A percentile compares a stretch with the other conserved stretches of the same genome.
Evolutionary conservation across 2,888 invertebrate species (phyloP).

Genomic region (Drosophila austrosaltans): DNA sequence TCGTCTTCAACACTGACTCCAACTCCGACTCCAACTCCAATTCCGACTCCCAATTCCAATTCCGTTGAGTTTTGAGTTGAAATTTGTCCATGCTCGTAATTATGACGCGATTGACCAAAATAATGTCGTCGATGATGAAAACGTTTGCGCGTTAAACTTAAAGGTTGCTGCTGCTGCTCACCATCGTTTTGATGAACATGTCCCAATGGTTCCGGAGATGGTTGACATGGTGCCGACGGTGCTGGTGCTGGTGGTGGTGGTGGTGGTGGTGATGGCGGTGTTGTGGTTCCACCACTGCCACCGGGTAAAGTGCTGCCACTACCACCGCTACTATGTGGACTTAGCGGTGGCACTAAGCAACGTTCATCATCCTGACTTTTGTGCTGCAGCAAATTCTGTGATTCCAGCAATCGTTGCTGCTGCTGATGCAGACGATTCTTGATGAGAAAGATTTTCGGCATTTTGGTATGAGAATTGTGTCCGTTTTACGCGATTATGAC

Average conservation of each 20-base stretch:
- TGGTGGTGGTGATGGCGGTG: slow-evolving; percentile 28
- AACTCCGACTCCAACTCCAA: slow-evolving; percentile 4
- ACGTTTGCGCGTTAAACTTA: slow-evolving; percentile 83
- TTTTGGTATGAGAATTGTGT: slow-evolving; percentile 77
- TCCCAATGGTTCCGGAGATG: slow-evolving; percentile 69
- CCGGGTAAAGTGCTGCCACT: slow-evolving; percentile 11
- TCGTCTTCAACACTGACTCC: slow-evolving; percentile 23
- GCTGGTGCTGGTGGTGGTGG: slow-evolving; percentile 17
- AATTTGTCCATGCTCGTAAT: slow-evolving; percentile 51
- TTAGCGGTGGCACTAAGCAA: slow-evolving; percentile 86
- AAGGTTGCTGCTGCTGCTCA: slow-evolving; percentile 39
- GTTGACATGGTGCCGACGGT: slow-evolving; percentile 30
- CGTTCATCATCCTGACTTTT: slow-evolving; percentile 86
- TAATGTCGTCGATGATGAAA: slow-evolving; percentile 82
- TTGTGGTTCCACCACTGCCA: slow-evolving; percentile 2
- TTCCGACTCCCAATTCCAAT: slow-evolving; percentile 26
- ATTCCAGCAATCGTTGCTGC: slow-evolving; percentile 92
- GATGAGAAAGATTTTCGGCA: slow-evolving; percentile 97
- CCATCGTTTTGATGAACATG: slow-evolving; percentile 31
- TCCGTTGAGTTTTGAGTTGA: slow-evolving; percentile 19
- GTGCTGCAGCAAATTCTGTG: slow-evolving; percentile 90
- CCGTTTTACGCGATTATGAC: slow-evolving; percentile 26
- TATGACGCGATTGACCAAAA: slow-evolving; percentile 73
- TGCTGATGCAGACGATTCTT: slow-evolving; percentile 96
- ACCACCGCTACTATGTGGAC: slow-evolving; percentile 81